Percentiles rank a stretch among this genome's conserved stretches.
Conservation (phyloP, 2,797 vertebrate species). For the Argya squamiceps region DNA sequence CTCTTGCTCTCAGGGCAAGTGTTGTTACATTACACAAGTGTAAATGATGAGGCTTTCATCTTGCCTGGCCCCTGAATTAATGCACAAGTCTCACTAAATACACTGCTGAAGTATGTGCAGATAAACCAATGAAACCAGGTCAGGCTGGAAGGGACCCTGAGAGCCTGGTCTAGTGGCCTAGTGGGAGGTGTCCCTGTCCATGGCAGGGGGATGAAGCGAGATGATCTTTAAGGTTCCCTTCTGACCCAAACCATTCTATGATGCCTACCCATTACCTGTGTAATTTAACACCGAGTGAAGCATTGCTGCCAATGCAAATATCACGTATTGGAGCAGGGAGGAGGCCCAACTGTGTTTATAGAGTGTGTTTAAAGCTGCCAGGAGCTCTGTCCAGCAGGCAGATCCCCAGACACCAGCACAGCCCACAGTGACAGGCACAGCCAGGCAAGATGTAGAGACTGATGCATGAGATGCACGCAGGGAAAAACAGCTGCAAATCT, state of each 20-base stretch:
- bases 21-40: too few species aligned
- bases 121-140: background rate
- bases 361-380: background rate
- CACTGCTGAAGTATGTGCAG: fast-evolving
- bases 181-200: background rate
- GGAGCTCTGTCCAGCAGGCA: background rate
- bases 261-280: fast-evolving
- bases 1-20: background rate
- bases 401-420: fast-evolving
- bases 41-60: background rate
- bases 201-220: fast-evolving
- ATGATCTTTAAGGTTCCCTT: background rate
- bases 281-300: fast-evolving
- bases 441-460: background rate
- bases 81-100: background rate
- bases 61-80: background rate
- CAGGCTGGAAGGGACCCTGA: background rate
- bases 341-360: fast-evolving
- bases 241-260: background rate
- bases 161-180: background rate
- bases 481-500: background rate
- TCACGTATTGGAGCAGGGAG: background rate
- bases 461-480: fast-evolving
- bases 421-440: fast-evolving
- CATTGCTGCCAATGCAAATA: background rate